Conservation (phyloP, 2,888 invertebrate species). For the Tholera decimalis region DNA sequence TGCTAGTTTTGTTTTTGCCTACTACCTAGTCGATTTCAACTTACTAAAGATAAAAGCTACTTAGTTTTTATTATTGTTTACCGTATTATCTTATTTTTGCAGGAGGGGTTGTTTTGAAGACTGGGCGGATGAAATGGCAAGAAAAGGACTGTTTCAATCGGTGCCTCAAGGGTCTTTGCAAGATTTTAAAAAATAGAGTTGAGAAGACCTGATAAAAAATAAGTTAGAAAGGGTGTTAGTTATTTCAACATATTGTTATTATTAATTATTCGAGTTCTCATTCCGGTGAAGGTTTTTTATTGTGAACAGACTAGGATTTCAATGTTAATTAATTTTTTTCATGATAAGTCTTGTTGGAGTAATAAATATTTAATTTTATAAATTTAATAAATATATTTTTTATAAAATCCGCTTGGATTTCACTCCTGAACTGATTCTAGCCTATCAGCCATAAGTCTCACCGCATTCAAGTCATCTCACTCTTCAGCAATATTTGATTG, state of each 20-base stretch:
- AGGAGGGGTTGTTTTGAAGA: slow-evolving; percentile 84
- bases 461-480: background rate
- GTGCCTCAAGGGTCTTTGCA: slow-evolving; percentile 76
- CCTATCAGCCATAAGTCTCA: too few relatives aligned
- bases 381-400: too few relatives aligned
- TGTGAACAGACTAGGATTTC: background rate
- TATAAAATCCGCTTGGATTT: background rate
- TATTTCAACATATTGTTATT: background rate
- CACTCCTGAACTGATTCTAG: background rate
- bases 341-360: too few relatives aligned
- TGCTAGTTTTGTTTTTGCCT: slow-evolving; percentile 21
- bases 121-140: slow-evolving; percentile 88
- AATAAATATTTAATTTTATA: too few relatives aligned
- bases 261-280: background rate
- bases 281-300: background rate
- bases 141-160: slow-evolving; percentile 85
- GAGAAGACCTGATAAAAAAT: too few relatives aligned
- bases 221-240: background rate
- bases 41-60: background rate
- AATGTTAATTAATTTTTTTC: background rate
- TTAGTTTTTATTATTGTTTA: background rate
- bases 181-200: slow-evolving; percentile 49
- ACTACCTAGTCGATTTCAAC: slow-evolving; percentile 15
- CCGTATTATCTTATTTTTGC: slow-evolving; percentile 49
- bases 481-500: too few relatives aligned